These are phyloP conservation scores for Pandemis cinnamomeana DNA, from an alignment of 2,888 invertebrate genomes.

Conservation along the genomic window DNA sequence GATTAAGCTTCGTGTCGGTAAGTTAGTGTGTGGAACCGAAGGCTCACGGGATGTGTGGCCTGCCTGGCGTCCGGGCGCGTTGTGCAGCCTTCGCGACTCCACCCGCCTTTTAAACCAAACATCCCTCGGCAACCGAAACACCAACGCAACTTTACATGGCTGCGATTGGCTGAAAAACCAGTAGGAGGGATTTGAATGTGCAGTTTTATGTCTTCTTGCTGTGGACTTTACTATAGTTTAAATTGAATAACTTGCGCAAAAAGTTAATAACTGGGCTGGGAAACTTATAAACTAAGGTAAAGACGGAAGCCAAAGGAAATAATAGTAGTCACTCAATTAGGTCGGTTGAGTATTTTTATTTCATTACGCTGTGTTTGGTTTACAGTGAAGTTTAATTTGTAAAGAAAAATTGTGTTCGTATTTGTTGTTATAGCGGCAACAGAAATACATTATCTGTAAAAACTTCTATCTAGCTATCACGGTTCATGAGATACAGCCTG, in stretches of 20 bases:
- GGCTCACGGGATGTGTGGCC: slow-evolving; percentile 26
- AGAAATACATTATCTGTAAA: neutral
- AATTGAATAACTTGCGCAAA: neutral
- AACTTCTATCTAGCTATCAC: too few species aligned
- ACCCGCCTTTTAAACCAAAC: slow-evolving; percentile 32
- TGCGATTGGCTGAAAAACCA: slow-evolving; percentile 7
- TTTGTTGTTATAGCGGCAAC: neutral
- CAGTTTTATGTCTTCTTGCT: neutral
- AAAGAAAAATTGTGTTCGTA: neutral
- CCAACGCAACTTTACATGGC: slow-evolving; percentile 4
- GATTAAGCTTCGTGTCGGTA: neutral
- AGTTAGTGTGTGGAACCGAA: slow-evolving; percentile 11
- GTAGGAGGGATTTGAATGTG: neutral
- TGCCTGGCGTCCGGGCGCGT: slow-evolving; percentile 24
- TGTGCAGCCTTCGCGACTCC: slow-evolving; percentile 24
- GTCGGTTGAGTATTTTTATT: neutral
- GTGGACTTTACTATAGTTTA: neutral
- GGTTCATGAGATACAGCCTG: too few species aligned
- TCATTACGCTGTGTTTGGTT: neutral
- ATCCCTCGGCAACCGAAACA: slow-evolving; percentile 27
- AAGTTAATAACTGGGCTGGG: neutral
- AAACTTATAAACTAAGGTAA: neutral
- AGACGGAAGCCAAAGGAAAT: neutral
- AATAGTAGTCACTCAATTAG: neutral
- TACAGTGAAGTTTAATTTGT: neutral